Evolutionary conservation across 1,140 invertebrate species (phyloP), one percentile per base, ranked within the genome.

Genomic region (Armadillidium nasatum): DNA sequence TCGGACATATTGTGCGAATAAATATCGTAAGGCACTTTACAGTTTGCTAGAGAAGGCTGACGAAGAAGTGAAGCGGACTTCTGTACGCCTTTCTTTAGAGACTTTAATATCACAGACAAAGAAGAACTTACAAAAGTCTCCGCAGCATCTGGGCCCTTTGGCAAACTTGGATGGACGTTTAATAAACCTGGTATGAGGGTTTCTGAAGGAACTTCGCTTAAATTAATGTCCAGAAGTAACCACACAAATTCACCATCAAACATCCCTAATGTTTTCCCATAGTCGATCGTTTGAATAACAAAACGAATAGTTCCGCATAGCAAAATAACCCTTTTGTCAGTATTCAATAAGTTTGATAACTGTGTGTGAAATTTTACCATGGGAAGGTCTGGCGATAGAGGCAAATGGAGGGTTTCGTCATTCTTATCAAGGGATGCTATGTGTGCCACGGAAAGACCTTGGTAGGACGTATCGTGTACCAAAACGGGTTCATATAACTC

Each of bases 1-100:
- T 60, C 50, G 19, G 50, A 60, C 50, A 60, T 60, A 19, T 60
- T 60, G 50, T 60, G 50, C 50, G 50, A 60, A 60, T 60, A 15
- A 60, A 60, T 15, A 60, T 2, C 19, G 50, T 60, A 60, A 60
- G 50, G 7, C 50, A 60, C 50, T 60, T 60, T 13, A 60, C 46
- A 50, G 46, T 50, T 50, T 50, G 4, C 50, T 13, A 60, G 50
- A 60, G 50, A 60, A 60, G 50, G 50, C 50, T 60, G 50, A 15
- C 11, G 50, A 60, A 60, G 50, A 50, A 10, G 9, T 50, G 46
- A 50, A 15, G 46, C 46, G 9, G 46, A 50, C 46, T 15, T 50
- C 15, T 50, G 46, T 10, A 50, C 46, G 46, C 46, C 46, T 15
- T 50, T 15, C 46, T 50, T 50, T 15, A 50, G 46, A 50, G 46